These are phyloP conservation scores for Tyto alba DNA, from an alignment of 2,113 vertebrate genomes.

Conservation along the genomic window DNA sequence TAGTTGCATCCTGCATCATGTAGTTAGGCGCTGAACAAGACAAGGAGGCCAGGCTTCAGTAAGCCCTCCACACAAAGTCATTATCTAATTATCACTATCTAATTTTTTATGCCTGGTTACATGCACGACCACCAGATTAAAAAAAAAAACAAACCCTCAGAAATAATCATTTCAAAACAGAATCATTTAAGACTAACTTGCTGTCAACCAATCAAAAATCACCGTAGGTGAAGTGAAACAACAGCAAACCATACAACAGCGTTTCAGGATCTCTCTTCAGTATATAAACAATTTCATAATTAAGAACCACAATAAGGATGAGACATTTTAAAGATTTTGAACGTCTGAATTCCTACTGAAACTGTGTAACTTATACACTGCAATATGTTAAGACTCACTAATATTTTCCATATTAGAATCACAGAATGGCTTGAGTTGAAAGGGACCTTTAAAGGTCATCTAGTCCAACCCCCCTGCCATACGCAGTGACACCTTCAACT, in stretches of 20 bases:
- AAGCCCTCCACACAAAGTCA: neutral
- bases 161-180: neutral
- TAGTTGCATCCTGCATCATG: neutral
- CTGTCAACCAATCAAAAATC: neutral
- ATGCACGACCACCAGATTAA: neutral
- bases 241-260: neutral
- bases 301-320: neutral
- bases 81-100: neutral
- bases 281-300: neutral
- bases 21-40: neutral
- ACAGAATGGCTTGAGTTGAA: neutral
- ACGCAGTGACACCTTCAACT: neutral
- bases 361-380: neutral
- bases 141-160: neutral
- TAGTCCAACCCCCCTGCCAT: neutral
- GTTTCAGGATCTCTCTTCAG: neutral
- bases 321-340: neutral
- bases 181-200: neutral
- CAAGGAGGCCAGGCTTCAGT: neutral
- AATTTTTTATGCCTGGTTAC: neutral
- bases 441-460: neutral
- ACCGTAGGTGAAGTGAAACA: neutral
- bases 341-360: neutral
- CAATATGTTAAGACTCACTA: neutral
- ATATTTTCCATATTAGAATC: neutral